Percentiles rank a stretch among this genome's conserved stretches.
Evolutionary conservation across 2,888 invertebrate genomes (phyloP).

Genomic region (Hypolimnas misippus): DNA sequence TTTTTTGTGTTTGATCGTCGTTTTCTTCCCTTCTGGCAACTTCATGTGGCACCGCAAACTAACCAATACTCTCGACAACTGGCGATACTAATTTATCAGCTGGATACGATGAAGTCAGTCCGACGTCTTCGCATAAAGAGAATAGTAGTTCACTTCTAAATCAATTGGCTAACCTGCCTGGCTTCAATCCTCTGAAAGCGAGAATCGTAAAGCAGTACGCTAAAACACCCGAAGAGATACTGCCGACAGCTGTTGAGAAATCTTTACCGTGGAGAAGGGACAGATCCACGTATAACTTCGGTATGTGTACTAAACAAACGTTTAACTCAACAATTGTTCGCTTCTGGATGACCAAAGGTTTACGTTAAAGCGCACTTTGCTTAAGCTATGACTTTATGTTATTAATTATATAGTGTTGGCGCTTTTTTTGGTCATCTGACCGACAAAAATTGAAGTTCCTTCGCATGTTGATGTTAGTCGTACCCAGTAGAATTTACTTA

Average conservation of each 20-base stretch:
- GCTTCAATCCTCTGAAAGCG: conserved; percentile 88
- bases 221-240: conserved; percentile 85
- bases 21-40: conserved; percentile 83
- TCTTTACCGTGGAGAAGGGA: conserved; percentile 94
- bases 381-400: conserved; percentile 14
- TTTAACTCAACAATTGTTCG: conserved; percentile 31
- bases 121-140: conserved; percentile 84
- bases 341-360: conserved; percentile 38
- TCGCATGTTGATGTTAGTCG: conserved; percentile 4
- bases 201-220: conserved; percentile 88
- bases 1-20: conserved; percentile 77
- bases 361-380: conserved; percentile 26
- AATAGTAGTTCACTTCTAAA: conserved; percentile 88
- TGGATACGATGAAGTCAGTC: conserved; percentile 82
- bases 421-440: conserved; percentile 15
- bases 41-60: conserved; percentile 79
- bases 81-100: conserved; percentile 70
- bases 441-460: conserved; percentile 1
- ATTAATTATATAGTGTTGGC: conserved; percentile 5
- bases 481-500: background rate
- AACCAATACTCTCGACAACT: conserved; percentile 71
- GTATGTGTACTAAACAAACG: conserved; percentile 79
- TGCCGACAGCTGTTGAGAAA: conserved; percentile 91
- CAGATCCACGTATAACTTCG: conserved; percentile 88
- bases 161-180: conserved; percentile 87